These are phyloP conservation scores for Scaptodrosophila latifasciaeformis DNA, from an alignment of 2,888 invertebrate genomes.

Conservation along the genomic window DNA sequence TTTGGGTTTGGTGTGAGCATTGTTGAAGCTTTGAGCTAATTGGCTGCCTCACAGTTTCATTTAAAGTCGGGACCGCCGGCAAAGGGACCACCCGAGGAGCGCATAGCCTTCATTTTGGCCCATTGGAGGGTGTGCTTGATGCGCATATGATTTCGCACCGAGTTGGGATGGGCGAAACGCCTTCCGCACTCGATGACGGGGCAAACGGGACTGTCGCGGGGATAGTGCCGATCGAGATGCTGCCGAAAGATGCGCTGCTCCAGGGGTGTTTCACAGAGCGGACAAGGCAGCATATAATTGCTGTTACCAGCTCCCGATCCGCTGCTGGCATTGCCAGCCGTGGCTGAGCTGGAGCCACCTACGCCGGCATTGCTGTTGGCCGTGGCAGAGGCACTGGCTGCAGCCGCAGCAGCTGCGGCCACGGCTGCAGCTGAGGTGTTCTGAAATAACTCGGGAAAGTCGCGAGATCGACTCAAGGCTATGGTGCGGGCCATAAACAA, in stretches of 20 bases:
- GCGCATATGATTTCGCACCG: constrained; percentile 91
- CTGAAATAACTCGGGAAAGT: constrained; percentile 72
- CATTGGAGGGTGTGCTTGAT: constrained; percentile 87
- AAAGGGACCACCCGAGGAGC: constrained; percentile 75
- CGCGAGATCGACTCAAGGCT: constrained; percentile 71
- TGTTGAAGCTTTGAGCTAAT: constrained; percentile 48
- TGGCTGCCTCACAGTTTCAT: constrained; percentile 70
- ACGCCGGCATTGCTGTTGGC: constrained; percentile 37
- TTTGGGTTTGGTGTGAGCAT: constrained; percentile 37
- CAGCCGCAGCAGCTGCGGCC: constrained; percentile 71
- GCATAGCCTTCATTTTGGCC: constrained; percentile 87
- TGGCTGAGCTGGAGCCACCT: constrained; percentile 34
- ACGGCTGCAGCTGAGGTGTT: constrained; percentile 74
- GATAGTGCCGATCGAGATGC: constrained; percentile 89
- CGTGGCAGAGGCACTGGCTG: constrained; percentile 51
- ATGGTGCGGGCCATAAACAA: constrained; percentile 74
- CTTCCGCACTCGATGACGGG: constrained; percentile 85
- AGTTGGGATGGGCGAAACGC: constrained; percentile 88
- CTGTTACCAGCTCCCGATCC: constrained; percentile 28
- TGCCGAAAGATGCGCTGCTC: constrained; percentile 81
- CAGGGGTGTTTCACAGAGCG: constrained; percentile 83
- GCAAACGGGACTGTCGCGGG: constrained; percentile 88
- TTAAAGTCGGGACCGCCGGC: constrained; percentile 75
- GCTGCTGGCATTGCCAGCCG: constrained; percentile 37
- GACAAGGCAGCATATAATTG: constrained; percentile 79